phyloP scores from a whole-genome alignment of 1,140 invertebrate species.

The Formica selysi region DNA sequence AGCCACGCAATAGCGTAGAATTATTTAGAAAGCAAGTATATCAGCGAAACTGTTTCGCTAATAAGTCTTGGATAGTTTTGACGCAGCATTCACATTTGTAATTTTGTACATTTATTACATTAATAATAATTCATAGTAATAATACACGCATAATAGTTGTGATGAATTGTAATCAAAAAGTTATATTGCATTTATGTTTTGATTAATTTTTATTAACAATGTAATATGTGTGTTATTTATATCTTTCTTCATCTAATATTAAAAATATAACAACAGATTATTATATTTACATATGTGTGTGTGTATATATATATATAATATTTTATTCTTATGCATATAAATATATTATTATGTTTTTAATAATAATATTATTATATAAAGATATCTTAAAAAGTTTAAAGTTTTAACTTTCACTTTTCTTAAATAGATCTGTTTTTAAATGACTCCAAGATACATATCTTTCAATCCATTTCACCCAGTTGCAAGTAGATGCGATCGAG shows the following conservation, averaged over 20 bases:
- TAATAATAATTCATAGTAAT: slow-evolving; percentile 8
- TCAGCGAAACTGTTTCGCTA: slow-evolving; percentile 48
- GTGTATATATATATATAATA: neutral
- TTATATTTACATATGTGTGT: no score
- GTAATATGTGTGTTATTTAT: neutral
- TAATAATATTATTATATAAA: no score
- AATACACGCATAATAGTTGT: neutral
- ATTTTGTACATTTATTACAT: neutral
- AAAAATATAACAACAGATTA: slow-evolving; percentile 1
- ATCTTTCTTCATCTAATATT: neutral
- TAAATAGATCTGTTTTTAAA: neutral
- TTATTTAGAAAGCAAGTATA: slow-evolving; percentile 58
- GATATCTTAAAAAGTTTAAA: neutral
- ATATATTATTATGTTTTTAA: no score
- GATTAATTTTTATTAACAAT: slow-evolving; percentile 3
- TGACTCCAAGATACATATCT: slow-evolving; percentile 7
- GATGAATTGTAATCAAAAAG: neutral
- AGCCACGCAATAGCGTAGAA: slow-evolving; percentile 45
- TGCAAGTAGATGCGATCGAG: slow-evolving; percentile 31
- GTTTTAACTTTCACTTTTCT: slow-evolving; percentile 4
- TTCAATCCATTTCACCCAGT: slow-evolving; percentile 5
- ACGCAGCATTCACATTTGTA: slow-evolving; percentile 6
- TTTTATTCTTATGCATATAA: no score
- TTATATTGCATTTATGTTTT: neutral
- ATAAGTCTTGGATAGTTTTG: slow-evolving; percentile 26